Conservation (phyloP, 2,113 vertebrate genomes). For the Accipiter cooperii region DNA sequence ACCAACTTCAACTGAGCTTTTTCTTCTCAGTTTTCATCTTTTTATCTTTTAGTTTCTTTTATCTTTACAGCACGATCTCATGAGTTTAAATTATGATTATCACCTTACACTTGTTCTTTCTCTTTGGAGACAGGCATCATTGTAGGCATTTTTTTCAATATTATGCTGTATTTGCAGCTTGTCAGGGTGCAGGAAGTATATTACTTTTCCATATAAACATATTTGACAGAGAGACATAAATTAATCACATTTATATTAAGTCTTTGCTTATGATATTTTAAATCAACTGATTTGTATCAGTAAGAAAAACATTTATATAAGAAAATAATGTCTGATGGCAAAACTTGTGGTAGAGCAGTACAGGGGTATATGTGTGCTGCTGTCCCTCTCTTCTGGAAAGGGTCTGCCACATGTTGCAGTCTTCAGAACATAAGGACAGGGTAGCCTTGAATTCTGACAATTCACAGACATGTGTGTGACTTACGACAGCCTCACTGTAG, state of each 20-base stretch:
- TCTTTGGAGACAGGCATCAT: background rate
- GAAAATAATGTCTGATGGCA: background rate
- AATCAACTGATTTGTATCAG: background rate
- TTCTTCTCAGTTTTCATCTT: background rate
- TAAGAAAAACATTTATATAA: background rate
- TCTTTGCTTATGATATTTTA: background rate
- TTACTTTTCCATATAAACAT: background rate
- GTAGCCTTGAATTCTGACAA: background rate
- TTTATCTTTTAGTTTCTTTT: background rate
- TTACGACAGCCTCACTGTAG: background rate
- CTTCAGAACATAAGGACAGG: background rate
- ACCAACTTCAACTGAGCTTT: background rate
- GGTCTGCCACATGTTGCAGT: background rate
- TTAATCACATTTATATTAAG: background rate
- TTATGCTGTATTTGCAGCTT: background rate
- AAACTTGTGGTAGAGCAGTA: background rate
- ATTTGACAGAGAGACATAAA: background rate
- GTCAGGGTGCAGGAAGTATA: background rate
- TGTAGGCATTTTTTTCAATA: background rate
- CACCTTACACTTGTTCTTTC: background rate
- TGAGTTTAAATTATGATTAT: background rate
- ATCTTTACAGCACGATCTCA: background rate
- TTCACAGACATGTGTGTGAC: background rate
- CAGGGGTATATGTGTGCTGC: accelerated
- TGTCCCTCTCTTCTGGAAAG: background rate